Evolutionary conservation across 2,888 invertebrate species (phyloP).

Genomic region (Tipula helvola): DNA sequence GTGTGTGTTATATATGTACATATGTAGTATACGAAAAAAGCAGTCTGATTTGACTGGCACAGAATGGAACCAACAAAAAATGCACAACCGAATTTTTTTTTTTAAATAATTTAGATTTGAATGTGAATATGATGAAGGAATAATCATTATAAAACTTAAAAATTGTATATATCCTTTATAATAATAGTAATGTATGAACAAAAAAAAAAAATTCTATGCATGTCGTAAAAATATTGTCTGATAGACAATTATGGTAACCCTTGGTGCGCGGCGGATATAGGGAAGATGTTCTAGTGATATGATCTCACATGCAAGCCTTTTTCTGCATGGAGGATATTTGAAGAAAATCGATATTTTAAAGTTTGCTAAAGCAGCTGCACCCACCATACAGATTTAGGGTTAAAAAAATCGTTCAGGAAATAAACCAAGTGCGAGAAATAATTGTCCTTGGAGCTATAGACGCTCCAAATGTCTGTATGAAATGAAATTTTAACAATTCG

Average conservation of each 20-base stretch:
- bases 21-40: neutral
- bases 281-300: neutral
- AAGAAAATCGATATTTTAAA: neutral
- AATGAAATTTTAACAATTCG: neutral
- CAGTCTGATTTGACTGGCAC: constrained; percentile 9
- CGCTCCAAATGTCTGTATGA: neutral
- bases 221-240: neutral
- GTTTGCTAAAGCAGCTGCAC: neutral
- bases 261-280: neutral
- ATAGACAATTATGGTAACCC: neutral
- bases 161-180: neutral
- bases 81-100: constrained; percentile 5
- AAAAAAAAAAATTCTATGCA: neutral
- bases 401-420: neutral
- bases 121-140: constrained; percentile 8
- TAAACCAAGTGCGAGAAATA: neutral
- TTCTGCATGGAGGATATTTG: neutral
- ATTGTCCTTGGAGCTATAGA: neutral
- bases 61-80: constrained; percentile 7
- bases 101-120: neutral
- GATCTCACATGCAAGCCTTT: neutral
- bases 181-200: neutral
- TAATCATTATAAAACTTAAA: constrained; percentile 7
- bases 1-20: neutral
- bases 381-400: neutral